Conservation (phyloP, 1,140 invertebrate species). For the Solenopsis fugax region DNA sequence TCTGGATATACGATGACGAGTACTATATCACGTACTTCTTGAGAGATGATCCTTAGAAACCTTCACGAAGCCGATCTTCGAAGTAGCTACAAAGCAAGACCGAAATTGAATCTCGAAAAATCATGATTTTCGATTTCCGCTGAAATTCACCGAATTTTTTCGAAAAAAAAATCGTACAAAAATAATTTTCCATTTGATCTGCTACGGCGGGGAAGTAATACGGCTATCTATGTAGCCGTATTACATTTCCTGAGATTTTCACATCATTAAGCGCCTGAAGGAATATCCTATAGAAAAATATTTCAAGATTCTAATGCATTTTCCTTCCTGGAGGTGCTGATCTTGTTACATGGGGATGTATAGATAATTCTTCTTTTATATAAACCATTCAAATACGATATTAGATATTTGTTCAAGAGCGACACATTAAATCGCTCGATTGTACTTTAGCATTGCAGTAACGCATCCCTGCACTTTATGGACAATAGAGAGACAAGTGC, state of each 20-base stretch:
- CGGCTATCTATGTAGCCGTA: neutral
- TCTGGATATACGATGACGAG: constrained; percentile 67
- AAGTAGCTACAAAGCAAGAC: constrained; percentile 40
- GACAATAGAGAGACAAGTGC: constrained; percentile 21
- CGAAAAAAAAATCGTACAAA: neutral
- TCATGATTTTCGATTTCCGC: constrained; percentile 9
- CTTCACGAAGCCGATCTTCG: constrained; percentile 33
- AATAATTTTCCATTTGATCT: constrained; percentile 13
- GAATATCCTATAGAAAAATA: constrained; percentile 5
- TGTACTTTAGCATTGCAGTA: neutral
- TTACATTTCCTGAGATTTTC: constrained; percentile 30
- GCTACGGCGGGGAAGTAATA: neutral
- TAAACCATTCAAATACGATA: neutral
- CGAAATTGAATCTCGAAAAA: constrained; percentile 53
- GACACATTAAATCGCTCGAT: neutral
- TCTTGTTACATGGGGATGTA: neutral
- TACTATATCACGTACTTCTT: constrained; percentile 59
- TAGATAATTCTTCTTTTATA: neutral
- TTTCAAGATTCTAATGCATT: neutral
- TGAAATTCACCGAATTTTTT: neutral
- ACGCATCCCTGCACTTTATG: neutral
- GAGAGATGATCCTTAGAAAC: constrained; percentile 62
- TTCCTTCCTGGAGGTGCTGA: neutral
- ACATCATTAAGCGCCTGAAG: constrained; percentile 18
- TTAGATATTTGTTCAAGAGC: neutral